Base-by-base conservation (phyloP, 2,113 vertebrate genomes). In the Microcebus jonahi region DNA sequence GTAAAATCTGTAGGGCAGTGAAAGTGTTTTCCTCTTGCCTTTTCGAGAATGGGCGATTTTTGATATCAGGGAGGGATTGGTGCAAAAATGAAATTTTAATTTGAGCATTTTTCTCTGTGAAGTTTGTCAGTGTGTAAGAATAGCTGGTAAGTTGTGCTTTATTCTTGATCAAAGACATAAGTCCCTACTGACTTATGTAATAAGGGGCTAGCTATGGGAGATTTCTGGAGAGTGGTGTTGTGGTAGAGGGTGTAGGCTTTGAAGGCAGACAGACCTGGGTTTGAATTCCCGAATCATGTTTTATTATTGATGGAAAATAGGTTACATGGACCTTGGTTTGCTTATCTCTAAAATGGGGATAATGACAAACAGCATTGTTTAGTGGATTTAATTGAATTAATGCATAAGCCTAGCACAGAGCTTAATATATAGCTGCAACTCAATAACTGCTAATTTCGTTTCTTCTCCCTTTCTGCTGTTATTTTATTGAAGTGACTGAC, bases 51-150 rank as follows among this genome's bases (percentile, higher is more conserved):
- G 21, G 53, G 29, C 9, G 31, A 29, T 36, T 84, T 93, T 67
- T 94, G n/a, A 25, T 87, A 70, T 65, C 45, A 55, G 39, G 20
- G 61, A 71, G 29, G 45, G 70, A 5, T 90, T 89, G 5, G 5
- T 90, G 39, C 31, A 87, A 77, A 94, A 85, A 77, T 90, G 25
- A 82, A 93, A 79, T 45, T 90, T 91, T 89, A 53, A 48, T 92
- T 89, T 77, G 71, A 94, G 6, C 39, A 77, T 89, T 93, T 92
- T 91, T 76, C n/a, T 82, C 34, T 88, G 70, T n/a, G 89, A 36
- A 2, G 8, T 95, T 65, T 50, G 48, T 67, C 87, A 17, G 8
- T 71, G 21, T 83, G 77, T 81, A 85, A 10, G 42, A 73, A 1
- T 88, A 75, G 39, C 36, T 73, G 6, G 57, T 50, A 29, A 83